Evolutionary conservation across 1,140 invertebrate species (phyloP).

Genomic region (Aphis craccivora): DNA sequence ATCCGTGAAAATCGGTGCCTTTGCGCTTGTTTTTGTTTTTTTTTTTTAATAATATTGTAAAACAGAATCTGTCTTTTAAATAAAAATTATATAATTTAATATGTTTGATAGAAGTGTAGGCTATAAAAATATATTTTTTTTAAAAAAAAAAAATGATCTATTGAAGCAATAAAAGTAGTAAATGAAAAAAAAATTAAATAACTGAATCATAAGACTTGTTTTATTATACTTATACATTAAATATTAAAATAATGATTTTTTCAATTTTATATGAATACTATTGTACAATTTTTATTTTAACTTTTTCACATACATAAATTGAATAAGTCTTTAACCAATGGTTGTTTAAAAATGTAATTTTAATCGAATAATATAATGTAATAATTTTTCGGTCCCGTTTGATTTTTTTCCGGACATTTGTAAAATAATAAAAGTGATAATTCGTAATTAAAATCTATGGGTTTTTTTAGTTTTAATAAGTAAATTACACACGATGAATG

Average conservation of each 20-base stretch:
- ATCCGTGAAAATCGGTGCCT: conserved; percentile 53
- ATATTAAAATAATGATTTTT: conserved; percentile 28
- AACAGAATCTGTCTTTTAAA: conserved; percentile 42
- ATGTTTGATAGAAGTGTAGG: conserved; percentile 55
- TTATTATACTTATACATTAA: conserved; percentile 31
- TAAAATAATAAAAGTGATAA: background rate
- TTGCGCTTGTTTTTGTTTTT: conserved; percentile 52
- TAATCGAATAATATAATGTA: background rate
- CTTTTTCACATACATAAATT: background rate
- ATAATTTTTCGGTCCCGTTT: background rate
- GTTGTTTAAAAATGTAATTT: background rate
- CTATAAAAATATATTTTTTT: background rate
- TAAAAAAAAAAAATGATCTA: conserved; percentile 6
- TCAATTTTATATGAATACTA: conserved; percentile 32
- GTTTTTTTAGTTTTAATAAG: background rate
- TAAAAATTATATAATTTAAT: conserved; percentile 12
- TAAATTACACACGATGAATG: background rate
- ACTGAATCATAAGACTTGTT: conserved; percentile 51
- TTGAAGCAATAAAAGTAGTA: conserved; percentile 46
- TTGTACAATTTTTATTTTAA: conserved; percentile 25
- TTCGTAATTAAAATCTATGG: background rate
- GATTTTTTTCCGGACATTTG: background rate
- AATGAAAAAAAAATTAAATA: conserved; percentile 11
- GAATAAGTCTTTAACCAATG: background rate
- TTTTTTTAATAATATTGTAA: background rate